Percentiles rank a stretch among this genome's conserved stretches.
These are phyloP conservation scores for Dendrolimus kikuchii DNA, from an alignment of 1,140 invertebrate species.

Conservation along the genomic window DNA sequence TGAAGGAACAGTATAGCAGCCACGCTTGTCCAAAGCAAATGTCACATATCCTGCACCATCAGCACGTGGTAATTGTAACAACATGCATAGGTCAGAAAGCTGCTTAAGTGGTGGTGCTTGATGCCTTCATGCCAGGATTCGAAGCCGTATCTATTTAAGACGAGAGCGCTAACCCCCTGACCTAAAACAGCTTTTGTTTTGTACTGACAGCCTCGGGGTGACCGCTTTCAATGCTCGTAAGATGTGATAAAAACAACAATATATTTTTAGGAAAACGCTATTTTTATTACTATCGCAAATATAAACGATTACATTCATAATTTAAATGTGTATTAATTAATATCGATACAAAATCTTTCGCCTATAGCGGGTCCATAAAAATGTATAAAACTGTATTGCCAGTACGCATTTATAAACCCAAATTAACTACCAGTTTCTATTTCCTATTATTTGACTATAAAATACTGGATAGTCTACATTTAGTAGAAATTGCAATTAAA, in stretches of 20 bases:
- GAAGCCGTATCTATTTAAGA: too few relatives aligned
- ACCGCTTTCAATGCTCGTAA: not conserved
- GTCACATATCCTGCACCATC: too few relatives aligned
- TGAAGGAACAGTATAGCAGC: too few relatives aligned
- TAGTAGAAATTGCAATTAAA: too few relatives aligned
- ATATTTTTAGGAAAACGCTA: constrained; percentile 46
- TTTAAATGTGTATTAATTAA: constrained; percentile 40
- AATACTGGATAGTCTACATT: not conserved
- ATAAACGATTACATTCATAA: constrained; percentile 49
- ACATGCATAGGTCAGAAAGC: too few relatives aligned
- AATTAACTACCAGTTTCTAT: constrained; percentile 31
- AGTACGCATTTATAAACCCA: constrained; percentile 17
- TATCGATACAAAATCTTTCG: constrained; percentile 49
- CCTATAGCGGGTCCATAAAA: constrained; percentile 51
- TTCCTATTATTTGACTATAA: constrained; percentile 12
- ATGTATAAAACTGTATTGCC: constrained; percentile 50
- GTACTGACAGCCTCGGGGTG: too few relatives aligned
- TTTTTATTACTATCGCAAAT: constrained; percentile 40
- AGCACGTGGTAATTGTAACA: too few relatives aligned
- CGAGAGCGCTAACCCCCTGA: too few relatives aligned
- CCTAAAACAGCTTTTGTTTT: too few relatives aligned
- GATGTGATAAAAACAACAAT: constrained; percentile 9
- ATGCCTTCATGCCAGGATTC: too few relatives aligned
- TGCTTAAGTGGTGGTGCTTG: too few relatives aligned
- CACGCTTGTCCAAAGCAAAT: too few relatives aligned